Evolutionary conservation across 2,888 invertebrate species (phyloP).

Genomic region (Ernsta delagoae): DNA sequence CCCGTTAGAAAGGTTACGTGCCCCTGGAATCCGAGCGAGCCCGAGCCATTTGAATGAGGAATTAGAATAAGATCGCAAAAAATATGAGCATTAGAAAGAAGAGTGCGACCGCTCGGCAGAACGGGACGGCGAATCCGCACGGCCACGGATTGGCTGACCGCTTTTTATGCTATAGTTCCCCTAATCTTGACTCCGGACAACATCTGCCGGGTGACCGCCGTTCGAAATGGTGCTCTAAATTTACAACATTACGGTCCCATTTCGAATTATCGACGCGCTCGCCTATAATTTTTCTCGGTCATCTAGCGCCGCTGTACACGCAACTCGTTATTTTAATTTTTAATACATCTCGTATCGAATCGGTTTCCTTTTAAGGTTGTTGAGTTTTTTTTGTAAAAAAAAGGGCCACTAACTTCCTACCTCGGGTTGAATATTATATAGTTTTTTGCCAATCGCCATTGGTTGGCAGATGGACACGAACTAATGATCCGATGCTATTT

Average conservation of each 20-base stretch:
- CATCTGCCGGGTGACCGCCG: conserved; percentile 79
- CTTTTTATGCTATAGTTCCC: conserved; percentile 84
- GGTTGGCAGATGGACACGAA: conserved; percentile 60
- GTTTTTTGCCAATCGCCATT: conserved; percentile 62
- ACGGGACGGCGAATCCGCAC: conserved; percentile 58
- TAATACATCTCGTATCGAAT: conserved; percentile 73
- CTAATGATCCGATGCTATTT: conserved; percentile 15
- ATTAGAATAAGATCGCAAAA: conserved; percentile 83
- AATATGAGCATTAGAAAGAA: conserved; percentile 82
- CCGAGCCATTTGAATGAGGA: conserved; percentile 77
- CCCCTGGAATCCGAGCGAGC: conserved; percentile 71
- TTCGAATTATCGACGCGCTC: conserved; percentile 60
- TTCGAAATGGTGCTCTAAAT: conserved; percentile 79
- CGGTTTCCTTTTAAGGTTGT: conserved; percentile 69
- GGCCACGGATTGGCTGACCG: conserved; percentile 76
- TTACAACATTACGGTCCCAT: conserved; percentile 72
- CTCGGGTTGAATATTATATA: conserved; percentile 51
- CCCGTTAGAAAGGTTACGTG: conserved; percentile 63
- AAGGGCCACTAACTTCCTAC: conserved; percentile 48
- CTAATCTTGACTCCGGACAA: conserved; percentile 82
- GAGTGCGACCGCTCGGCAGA: conserved; percentile 55
- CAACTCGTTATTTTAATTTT: conserved; percentile 76
- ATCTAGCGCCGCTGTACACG: conserved; percentile 63
- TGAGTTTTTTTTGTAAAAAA: conserved; percentile 41
- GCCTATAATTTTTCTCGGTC: conserved; percentile 63